Base-by-base conservation (phyloP, 2,888 invertebrate species). In the Alentia gelatinosa region DNA sequence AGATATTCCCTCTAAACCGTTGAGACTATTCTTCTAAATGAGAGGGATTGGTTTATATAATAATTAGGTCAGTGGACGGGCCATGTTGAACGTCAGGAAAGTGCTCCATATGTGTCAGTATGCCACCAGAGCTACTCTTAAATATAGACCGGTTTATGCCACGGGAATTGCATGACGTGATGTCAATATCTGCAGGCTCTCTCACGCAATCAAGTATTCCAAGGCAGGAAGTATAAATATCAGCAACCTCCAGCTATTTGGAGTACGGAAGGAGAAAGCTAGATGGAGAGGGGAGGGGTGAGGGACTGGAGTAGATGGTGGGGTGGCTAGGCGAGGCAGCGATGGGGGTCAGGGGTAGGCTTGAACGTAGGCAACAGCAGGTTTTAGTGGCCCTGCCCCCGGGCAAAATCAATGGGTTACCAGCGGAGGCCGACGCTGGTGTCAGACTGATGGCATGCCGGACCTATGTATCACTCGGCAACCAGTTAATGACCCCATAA, bases 401-500 rank as follows among this genome's bases (percentile, higher is more conserved):
- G 63, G 63, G n/a, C 63, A 63, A 5, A 63, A 63, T 63, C 63
- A 63, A 63, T 63, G 63, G n/a, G 26, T 63, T 19, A 63, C 63
- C 33, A 74, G 33, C n/a, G n/a, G 33, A 33, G 74, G 12, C 74
- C 12, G 30, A 23, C 33, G 74, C 74, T 74, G 74, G 74, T 74
- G 35, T 7, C 74, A 4, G 74, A 1, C 74, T 74, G 30, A 74
- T 33, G 74, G 74, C 74, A 74, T 74, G 35, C 35, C 74, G 9
- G 12, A 35, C 74, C 74, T 23, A 35, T 74, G 74, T 12, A 63
- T 74, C 74, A 74, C 74, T 23, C 74, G 35, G 74, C 74, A 74
- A 74, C 74, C 74, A 74, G 74, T 23, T 74, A 74, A 74, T 74
- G 74, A 74, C 74, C 26, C 35, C 74, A 35, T 33, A 74, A 74